Evolutionary conservation across 2,113 vertebrate genomes (phyloP), one percentile per base, ranked within the genome.

Genomic region (Muscicapa adusta): DNA sequence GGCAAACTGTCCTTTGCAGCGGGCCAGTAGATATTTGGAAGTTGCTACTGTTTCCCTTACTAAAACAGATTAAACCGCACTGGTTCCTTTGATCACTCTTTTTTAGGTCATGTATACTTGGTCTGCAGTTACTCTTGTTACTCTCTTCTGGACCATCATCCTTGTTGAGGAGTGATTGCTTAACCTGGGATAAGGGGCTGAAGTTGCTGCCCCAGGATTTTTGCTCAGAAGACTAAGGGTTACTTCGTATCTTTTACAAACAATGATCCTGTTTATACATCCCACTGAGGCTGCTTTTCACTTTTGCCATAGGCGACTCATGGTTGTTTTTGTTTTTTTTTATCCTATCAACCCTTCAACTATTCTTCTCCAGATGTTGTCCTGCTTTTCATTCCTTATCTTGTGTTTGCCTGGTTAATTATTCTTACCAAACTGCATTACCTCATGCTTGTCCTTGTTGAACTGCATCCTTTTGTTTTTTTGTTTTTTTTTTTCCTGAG

Each of bases 391-490:
- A 9, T 65, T 79, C 83, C 54, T 76, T 48, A 26, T 88, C 36
- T 81, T 71, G 26, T 78, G 11, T 91, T 95, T 89, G 33, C 57
- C 72, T 38, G 54, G 88, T 85, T 95, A 68, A 93, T 91, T 93
- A 83, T 95, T 96, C 91, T 88, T 92, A 85, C 56, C 50, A 85
- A 83, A 73, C 36, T 7, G 1, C 58, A 76, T 91, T 91, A 77
- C 43, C 47, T 96, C 75, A 58, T 0, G 0, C 47, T 85, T 85
- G 85, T 82, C 83, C 71, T 91, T 91, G 50, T 79, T 93, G 88
- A 93, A 80, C 75, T 18, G 43, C 0, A 0, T 80, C 31, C 13
- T 50, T 40, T 58, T 34, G 43, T 56, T 28, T 34, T 70, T 68
- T 23, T 8, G 16, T 13, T 29, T 26, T 68, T 23, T 8, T 18